Evolutionary conservation across 2,113 vertebrate species (phyloP), one percentile per base, ranked within the genome.

Genomic region (Corythaixoides concolor): DNA sequence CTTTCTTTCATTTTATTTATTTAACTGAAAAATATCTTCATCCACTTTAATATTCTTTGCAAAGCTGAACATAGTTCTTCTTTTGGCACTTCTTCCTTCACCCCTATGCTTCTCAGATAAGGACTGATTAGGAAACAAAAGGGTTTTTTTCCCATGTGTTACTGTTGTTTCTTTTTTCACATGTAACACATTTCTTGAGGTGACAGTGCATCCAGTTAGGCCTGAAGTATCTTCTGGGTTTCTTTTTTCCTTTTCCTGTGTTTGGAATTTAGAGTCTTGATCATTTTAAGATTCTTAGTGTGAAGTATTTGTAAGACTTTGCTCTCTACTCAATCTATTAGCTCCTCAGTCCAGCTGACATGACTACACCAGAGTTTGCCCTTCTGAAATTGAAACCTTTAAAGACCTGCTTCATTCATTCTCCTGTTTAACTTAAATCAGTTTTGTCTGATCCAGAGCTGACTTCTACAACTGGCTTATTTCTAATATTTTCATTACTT

Each of bases 91-190:
- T 79, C 35, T 56, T 83, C 37, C 18, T 67, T 82, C 5, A 16
- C 15, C 19, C 7, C 4, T 30, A 1, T 43, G 15, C 19, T 82
- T 90, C 14, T 52, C 16, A 33, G 69, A 19, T 60, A 69, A 62
- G 33, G 50, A 53, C 19, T n/a, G 10, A 60, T 24, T 17, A 88
- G 37, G 15, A 75, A 55, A 70, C 9, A 78, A 37, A 59, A 63
- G n/a, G 32, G 5, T 1, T 4, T 3, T 39, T 70, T 81, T 23
- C 33, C 7, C 3, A 2, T 5, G 4, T 3, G 3, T 67, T 87
- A n/a, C 13, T 63, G 76, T 3, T 58, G 10, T 64, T 86, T 86
- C 11, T 64, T 43, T 93, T 94, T 53, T 15, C 41, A 33, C 3
- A 19, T 15, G 15, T 72, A 63, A 39, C 2, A 5, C 10, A 1